Percentiles rank a stretch among this genome's conserved stretches.
These are phyloP conservation scores for Oostethus manadensis DNA, from an alignment of 2,113 vertebrate species.

Conservation along the genomic window DNA sequence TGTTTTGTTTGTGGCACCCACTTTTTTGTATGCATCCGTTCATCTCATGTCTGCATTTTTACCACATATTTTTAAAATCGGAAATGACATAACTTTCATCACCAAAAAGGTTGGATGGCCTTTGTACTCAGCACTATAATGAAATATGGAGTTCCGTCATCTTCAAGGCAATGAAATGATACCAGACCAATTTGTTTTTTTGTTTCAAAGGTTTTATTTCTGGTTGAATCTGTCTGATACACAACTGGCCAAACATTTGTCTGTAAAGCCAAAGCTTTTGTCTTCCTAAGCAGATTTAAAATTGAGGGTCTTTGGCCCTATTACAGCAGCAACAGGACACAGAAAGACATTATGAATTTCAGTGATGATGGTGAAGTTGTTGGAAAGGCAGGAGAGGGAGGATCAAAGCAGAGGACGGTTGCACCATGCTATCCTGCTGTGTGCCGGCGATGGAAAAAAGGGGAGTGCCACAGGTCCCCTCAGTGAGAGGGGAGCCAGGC, in stretches of 20 bases:
- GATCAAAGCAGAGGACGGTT: constrained; percentile 59
- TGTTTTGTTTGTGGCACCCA: too few relatives aligned
- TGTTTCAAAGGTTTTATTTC: constrained; percentile 14
- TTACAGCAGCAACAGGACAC: constrained; percentile 51
- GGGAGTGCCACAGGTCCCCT: constrained; percentile 61
- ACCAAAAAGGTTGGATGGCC: constrained; percentile 32
- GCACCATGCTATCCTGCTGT: constrained; percentile 56
- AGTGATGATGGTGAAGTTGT: constrained; percentile 13
- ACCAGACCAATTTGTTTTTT: constrained; percentile 21
- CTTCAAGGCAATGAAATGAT: constrained; percentile 51
- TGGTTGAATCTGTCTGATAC: background rate
- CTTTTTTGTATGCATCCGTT: too few relatives aligned
- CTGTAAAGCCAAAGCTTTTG: constrained; percentile 42
- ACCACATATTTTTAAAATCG: too few relatives aligned
- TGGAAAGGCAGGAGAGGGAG: constrained; percentile 38
- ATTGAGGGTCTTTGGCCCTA: constrained; percentile 38
- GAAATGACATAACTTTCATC: too few relatives aligned
- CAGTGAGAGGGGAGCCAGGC: constrained; percentile 57
- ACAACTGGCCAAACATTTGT: constrained; percentile 33
- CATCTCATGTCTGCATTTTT: too few relatives aligned
- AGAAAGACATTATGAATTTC: constrained; percentile 48
- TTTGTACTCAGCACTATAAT: constrained; percentile 28
- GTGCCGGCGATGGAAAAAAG: constrained; percentile 64
- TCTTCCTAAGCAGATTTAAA: constrained; percentile 48
- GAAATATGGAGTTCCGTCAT: constrained; percentile 40